These are phyloP conservation scores for Caenorhabditis latens DNA, from an alignment of 1,140 invertebrate genomes.

Conservation along the genomic window DNA sequence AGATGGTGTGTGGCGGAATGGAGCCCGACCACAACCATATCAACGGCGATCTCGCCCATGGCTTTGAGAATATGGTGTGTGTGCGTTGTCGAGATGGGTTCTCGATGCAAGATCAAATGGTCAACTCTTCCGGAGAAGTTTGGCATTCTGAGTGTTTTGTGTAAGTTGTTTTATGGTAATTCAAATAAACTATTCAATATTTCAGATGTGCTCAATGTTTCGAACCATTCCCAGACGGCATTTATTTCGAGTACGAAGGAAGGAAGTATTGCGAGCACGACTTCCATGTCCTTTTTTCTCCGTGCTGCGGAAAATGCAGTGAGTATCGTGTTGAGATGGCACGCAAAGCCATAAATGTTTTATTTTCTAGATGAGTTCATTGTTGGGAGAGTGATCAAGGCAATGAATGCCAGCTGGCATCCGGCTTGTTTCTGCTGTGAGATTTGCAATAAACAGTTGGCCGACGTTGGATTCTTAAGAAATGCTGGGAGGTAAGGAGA, in stretches of 20 bases:
- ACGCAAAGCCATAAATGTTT: slow-evolving; percentile 21
- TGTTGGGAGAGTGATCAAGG: slow-evolving; percentile 92
- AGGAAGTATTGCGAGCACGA: slow-evolving; percentile 99
- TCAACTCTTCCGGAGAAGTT: slow-evolving; percentile 96
- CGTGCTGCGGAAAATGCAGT: slow-evolving; percentile 97
- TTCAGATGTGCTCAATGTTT: slow-evolving; percentile 97
- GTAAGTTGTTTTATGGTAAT: slow-evolving; percentile 82
- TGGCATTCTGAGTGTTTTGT: slow-evolving; percentile 99
- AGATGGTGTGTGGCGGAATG: slow-evolving; percentile 64
- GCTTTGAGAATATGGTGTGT: slow-evolving; percentile 67
- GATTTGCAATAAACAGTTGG: slow-evolving; percentile 89
- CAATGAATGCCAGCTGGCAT: slow-evolving; percentile 99
- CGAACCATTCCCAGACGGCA: slow-evolving; percentile 94
- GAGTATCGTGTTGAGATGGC: slow-evolving; percentile 77
- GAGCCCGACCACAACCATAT: slow-evolving; percentile 57
- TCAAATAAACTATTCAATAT: slow-evolving; percentile 32
- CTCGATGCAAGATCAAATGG: slow-evolving; percentile 90
- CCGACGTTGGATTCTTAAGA: slow-evolving; percentile 89
- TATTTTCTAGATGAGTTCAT: slow-evolving; percentile 75
- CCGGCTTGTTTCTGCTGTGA: slow-evolving; percentile 96
- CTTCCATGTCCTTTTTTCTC: slow-evolving; percentile 85
- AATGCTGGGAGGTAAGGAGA: slow-evolving; percentile 74
- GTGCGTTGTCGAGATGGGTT: slow-evolving; percentile 73
- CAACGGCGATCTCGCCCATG: slow-evolving; percentile 64
- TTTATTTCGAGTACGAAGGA: slow-evolving; percentile 99